Evolutionary conservation across 1,140 invertebrate genomes (phyloP).

Genomic region (Leptonema lineaticorne): DNA sequence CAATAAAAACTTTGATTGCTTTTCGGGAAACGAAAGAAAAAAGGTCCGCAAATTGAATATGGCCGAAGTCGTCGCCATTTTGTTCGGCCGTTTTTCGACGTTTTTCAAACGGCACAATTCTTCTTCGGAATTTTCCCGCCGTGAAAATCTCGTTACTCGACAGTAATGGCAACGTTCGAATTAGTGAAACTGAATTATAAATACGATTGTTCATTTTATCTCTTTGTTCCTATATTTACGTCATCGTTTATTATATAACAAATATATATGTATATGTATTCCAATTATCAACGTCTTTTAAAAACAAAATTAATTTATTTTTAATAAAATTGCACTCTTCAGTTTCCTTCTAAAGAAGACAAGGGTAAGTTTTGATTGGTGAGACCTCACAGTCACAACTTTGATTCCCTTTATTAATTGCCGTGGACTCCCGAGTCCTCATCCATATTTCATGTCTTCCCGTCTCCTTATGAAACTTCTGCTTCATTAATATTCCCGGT

Average conservation of each 20-base stretch:
- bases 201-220: no score
- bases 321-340: neutral
- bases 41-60: constrained; percentile 28
- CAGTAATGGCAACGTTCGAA: no score
- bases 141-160: no score
- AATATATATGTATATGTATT: neutral
- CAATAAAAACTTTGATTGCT: constrained; percentile 29
- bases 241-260: neutral
- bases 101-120: no score
- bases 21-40: neutral
- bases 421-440: neutral
- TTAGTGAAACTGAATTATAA: no score
- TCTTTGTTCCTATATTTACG: neutral
- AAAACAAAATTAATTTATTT: neutral
- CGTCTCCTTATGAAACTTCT: constrained; percentile 11
- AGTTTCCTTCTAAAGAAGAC: neutral
- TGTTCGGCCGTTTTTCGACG: no score
- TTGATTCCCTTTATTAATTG: constrained; percentile 24
- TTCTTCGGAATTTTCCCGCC: no score
- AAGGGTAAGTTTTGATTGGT: constrained; percentile 1
- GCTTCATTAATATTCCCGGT: constrained; percentile 20
- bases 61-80: no score
- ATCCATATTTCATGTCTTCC: constrained; percentile 26
- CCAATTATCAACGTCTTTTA: neutral
- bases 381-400: neutral